Percentiles rank a stretch among this genome's conserved stretches.
Conservation (phyloP, 2,113 vertebrate genomes). For the Ibidorhyncha struthersii region DNA sequence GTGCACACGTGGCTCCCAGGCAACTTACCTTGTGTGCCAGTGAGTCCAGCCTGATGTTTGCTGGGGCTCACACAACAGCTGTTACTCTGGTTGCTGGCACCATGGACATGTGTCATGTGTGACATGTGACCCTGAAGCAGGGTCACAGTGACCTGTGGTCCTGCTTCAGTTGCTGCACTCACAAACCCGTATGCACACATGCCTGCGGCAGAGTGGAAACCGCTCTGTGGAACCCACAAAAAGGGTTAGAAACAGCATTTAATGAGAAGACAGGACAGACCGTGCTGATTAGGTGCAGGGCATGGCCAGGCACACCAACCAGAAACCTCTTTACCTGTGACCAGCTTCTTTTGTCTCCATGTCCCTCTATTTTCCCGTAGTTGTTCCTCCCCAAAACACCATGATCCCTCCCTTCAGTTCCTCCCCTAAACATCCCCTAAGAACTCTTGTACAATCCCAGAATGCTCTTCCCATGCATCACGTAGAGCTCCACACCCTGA, state of each 20-base stretch:
- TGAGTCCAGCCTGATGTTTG: not conserved
- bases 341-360: not conserved
- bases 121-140: too few relatives aligned
- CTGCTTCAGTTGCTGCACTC: not conserved
- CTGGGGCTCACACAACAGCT: not conserved
- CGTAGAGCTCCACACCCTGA: not conserved
- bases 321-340: not conserved
- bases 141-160: not conserved
- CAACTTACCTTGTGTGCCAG: not conserved
- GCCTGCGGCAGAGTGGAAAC: not conserved
- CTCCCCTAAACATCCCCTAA: not conserved
- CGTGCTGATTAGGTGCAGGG: not conserved
- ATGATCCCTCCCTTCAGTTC: not conserved
- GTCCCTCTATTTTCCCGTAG: not conserved
- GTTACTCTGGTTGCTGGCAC: not conserved
- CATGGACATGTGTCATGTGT: not conserved
- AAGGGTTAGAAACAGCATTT: not conserved
- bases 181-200: not conserved
- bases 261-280: not conserved
- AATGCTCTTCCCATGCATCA: not conserved
- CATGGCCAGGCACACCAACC: not conserved
- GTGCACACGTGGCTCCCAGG: fast-evolving
- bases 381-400: not conserved
- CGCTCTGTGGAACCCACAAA: not conserved
- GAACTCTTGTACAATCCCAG: not conserved